phyloP scores from a whole-genome alignment of 2,113 vertebrate genomes.

The Orientallactaga bullata region DNA sequence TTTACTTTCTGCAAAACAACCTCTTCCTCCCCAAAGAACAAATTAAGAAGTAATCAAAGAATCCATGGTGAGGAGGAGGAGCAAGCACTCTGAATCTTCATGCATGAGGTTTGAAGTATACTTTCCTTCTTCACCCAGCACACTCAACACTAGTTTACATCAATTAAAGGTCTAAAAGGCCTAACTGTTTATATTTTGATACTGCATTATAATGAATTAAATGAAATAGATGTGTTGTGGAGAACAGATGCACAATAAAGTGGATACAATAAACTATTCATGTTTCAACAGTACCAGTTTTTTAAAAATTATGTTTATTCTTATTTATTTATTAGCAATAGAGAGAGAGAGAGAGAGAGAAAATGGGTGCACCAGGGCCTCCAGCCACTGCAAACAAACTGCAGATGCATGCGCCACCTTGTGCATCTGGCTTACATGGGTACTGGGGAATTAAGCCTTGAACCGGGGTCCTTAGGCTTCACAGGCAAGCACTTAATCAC shows the following conservation, averaged over 20 bases:
- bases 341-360: too few relatives aligned
- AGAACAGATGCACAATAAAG: background rate
- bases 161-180: conserved; percentile 16
- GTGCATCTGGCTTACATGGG: too few relatives aligned
- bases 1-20: background rate
- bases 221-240: background rate
- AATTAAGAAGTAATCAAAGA: too few relatives aligned
- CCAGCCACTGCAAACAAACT: too few relatives aligned
- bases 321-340: too few relatives aligned
- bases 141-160: background rate
- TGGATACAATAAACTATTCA: background rate
- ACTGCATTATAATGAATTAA: background rate
- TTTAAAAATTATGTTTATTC: too few relatives aligned
- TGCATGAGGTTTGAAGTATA: background rate
- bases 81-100: background rate
- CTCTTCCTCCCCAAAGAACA: too few relatives aligned
- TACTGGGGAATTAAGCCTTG: too few relatives aligned
- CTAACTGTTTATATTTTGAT: background rate
- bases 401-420: too few relatives aligned
- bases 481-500: too few relatives aligned
- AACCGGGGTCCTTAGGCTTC: too few relatives aligned
- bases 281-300: background rate
- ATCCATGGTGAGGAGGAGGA: background rate
- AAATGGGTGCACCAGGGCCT: too few relatives aligned
- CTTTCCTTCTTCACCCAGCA: background rate